Conservation (phyloP, 1,140 invertebrate species). For the Calliopsis andreniformis region DNA sequence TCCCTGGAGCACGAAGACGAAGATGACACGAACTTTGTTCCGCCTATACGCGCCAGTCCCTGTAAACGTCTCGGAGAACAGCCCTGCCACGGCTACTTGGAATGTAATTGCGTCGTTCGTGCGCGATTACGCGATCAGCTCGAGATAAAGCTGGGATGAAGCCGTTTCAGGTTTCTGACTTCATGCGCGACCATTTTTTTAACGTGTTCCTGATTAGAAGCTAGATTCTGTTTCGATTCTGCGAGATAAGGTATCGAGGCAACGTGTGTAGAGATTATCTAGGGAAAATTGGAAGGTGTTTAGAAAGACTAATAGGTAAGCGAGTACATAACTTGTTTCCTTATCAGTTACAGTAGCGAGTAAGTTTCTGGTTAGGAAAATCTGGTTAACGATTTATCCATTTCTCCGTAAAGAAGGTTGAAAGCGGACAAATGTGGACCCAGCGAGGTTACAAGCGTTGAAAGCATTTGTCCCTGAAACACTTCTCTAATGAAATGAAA, state of each 20-base stretch:
- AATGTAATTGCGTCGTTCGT: constrained; percentile 23
- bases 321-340: no score
- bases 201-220: not conserved
- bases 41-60: not conserved
- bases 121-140: not conserved
- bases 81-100: not conserved
- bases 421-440: not conserved
- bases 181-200: not conserved
- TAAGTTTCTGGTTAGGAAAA: no score
- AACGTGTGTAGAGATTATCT: no score
- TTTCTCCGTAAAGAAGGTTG: not conserved
- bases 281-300: no score
- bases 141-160: constrained; percentile 20
- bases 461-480: not conserved
- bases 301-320: not conserved
- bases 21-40: constrained; percentile 11
- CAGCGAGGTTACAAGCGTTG: not conserved
- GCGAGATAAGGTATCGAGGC: no score
- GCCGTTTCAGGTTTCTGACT: not conserved
- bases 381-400: no score
- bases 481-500: constrained; percentile 8
- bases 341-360: no score
- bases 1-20: constrained; percentile 1
- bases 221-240: no score
- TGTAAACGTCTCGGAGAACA: not conserved